Evolutionary conservation across 1,140 invertebrate genomes (phyloP).

Genomic region (Drosophila ironensis): DNA sequence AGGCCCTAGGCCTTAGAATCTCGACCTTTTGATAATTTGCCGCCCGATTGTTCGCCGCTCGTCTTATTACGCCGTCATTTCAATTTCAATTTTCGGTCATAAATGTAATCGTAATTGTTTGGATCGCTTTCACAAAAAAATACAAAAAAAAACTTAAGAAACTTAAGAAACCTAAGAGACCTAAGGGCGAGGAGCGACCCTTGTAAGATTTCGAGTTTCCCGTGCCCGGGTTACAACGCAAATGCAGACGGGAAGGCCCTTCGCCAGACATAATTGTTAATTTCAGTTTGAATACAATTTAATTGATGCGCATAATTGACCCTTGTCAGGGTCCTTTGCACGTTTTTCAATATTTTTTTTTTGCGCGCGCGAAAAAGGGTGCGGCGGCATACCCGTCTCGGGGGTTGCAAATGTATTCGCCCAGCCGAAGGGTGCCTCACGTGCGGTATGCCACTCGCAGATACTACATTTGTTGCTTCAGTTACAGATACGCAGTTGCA

Average conservation of each 20-base stretch:
- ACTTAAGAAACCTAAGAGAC: no score
- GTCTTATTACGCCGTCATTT: constrained; percentile 20
- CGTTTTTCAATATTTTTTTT: background rate
- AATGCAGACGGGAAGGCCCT: constrained; percentile 11
- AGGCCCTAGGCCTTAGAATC: constrained; percentile 23
- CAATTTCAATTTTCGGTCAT: constrained; percentile 17
- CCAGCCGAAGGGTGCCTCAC: no score
- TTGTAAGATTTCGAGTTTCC: constrained; percentile 11
- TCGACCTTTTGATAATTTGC: constrained; percentile 28
- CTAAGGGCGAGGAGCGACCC: no score
- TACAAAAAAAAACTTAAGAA: no score
- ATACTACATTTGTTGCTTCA: no score
- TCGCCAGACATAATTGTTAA: constrained; percentile 50
- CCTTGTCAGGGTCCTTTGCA: constrained; percentile 46
- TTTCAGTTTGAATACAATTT: constrained; percentile 58
- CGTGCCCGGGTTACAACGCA: constrained; percentile 19
- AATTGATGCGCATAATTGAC: constrained; percentile 57
- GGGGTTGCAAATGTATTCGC: no score
- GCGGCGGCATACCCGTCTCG: background rate
- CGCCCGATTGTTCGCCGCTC: background rate
- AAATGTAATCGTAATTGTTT: constrained; percentile 45
- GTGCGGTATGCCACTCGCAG: background rate
- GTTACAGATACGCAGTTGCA: no score
- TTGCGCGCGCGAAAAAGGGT: constrained; percentile 16
- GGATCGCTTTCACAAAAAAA: constrained; percentile 6